A percentile compares a stretch with the other conserved stretches of the same genome.
Evolutionary conservation across 2,113 vertebrate species (phyloP).

Genomic region (Todiramphus chloris): DNA sequence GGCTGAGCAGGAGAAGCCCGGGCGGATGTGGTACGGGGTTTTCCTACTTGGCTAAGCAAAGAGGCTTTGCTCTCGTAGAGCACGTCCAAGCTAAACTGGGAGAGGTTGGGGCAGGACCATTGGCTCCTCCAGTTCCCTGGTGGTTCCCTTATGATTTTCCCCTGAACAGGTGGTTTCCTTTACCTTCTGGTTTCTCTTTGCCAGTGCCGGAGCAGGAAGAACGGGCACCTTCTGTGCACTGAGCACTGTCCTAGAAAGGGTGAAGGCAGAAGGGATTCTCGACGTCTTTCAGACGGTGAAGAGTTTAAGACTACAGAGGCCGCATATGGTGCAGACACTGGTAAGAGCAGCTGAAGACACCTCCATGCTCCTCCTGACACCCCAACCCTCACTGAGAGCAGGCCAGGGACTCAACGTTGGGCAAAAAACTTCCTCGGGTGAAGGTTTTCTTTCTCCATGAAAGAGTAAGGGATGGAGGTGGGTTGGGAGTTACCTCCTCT

Average conservation of each 20-base stretch:
- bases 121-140: background rate
- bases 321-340: conserved; percentile 99
- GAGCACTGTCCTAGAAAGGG: conserved; percentile 96
- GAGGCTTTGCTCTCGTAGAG: background rate
- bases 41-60: background rate
- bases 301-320: conserved; percentile 96
- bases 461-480: background rate
- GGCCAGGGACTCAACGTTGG: background rate
- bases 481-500: background rate
- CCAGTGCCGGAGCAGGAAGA: conserved; percentile 93
- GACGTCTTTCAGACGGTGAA: conserved; percentile 99
- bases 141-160: background rate
- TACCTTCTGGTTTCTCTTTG: background rate
- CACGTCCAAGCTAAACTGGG: background rate
- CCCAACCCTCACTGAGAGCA: fast-evolving
- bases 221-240: conserved; percentile 97
- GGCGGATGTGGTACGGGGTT: fast-evolving
- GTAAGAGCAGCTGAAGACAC: conserved; percentile 69
- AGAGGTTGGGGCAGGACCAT: background rate
- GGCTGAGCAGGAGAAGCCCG: background rate
- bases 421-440: background rate
- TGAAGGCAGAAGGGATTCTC: conserved; percentile 97
- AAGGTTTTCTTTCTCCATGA: background rate
- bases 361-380: background rate
- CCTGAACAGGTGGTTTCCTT: background rate